A percentile compares a stretch with the other conserved stretches of the same genome.
Conservation (phyloP, 2,113 vertebrate genomes). For the Corynorhinus townsendii region DNA sequence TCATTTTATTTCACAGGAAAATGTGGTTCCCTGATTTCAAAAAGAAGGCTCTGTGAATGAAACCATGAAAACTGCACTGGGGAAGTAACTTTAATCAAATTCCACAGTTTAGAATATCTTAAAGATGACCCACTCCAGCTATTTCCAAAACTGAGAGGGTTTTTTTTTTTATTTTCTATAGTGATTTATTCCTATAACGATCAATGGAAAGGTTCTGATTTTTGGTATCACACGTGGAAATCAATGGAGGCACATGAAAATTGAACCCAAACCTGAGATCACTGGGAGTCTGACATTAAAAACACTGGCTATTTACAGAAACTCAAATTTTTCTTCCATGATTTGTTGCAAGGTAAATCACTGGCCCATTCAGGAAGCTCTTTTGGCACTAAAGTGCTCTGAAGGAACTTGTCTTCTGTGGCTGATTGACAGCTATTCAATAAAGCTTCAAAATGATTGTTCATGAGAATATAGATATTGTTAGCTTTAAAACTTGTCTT, state of each 20-base stretch:
- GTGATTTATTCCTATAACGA: not conserved
- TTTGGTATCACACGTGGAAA: not conserved
- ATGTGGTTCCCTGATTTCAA: not conserved
- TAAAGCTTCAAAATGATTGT: not conserved
- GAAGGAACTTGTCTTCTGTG: not conserved
- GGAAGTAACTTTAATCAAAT: not conserved
- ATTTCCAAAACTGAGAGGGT: not conserved
- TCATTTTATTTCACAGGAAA: slow-evolving; percentile 7
- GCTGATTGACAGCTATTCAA: not conserved
- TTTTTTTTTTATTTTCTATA: not conserved
- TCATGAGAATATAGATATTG: not conserved
- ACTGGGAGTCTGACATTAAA: not conserved
- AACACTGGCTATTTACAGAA: not conserved
- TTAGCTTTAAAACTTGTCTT: not conserved
- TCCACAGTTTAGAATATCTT: not conserved
- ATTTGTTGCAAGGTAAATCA: not conserved
- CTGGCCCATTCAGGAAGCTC: not conserved
- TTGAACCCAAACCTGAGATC: not conserved
- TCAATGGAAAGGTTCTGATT: not conserved
- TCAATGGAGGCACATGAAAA: not conserved
- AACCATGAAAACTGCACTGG: not conserved
- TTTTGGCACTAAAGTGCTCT: not conserved
- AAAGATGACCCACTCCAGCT: not conserved
- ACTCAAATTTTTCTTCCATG: not conserved
- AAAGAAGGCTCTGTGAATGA: not conserved